Evolutionary conservation across 2,797 vertebrate species (phyloP), one percentile per base, ranked within the genome.

Genomic region (Margarornis squamiger): DNA sequence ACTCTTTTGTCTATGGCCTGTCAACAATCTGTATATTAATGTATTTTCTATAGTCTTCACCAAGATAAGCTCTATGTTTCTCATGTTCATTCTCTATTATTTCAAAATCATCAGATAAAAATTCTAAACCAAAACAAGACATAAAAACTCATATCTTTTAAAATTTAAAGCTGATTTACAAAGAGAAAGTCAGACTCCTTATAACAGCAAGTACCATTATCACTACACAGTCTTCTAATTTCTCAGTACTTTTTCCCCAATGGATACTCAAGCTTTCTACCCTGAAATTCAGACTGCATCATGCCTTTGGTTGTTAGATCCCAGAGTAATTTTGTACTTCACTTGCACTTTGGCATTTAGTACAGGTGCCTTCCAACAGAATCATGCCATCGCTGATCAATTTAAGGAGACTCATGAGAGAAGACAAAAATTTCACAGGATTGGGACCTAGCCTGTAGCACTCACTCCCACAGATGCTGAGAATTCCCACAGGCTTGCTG

Each of bases 381-480:
- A 82, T 67, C 71, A 63, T 79, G 48, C 15, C 36, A 85, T 82
- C 2, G 4, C 58, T 87, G 46, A 94, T 91, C 81, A 82, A 70
- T 91, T 92, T 73, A 66, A 39, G 76, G 34, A 83, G 59, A 89
- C 32, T 73, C 9, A 1, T 72, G 73, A 73, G 39, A 63, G 38
- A 92, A 48, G 74, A 66, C 43, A 86, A 63, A 93, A 92, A 72
- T 73, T 91, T 93, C 71, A 85, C 63, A 94, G 61, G 65, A 91
- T 63, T 46, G 5, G 36, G 94, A 96, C 92, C 78, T 67, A 89
- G 59, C 71, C 78, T 92, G 57, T 90, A 86, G 41, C 88, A 92
- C 55, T 88, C 55, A 92, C 87, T 92, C 77, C 84, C 75, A 95
- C 89, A 80, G 45, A 79, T n/a, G 71, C 61, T 89, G 89, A 89